A percentile compares a stretch with the other conserved stretches of the same genome.
Evolutionary conservation across 2,888 invertebrate genomes (phyloP).

Genomic region (Campaea margaritaria): DNA sequence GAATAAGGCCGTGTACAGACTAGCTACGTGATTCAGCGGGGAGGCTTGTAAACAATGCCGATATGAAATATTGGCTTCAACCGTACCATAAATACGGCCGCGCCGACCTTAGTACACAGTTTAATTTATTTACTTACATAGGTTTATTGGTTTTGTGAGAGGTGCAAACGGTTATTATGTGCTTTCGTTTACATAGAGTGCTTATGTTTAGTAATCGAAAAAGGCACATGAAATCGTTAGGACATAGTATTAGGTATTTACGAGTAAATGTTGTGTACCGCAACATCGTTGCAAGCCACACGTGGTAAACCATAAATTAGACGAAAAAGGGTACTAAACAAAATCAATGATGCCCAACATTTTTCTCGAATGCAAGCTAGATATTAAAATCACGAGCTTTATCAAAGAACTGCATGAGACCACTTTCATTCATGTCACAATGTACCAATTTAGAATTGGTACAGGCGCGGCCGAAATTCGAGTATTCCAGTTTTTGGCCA

Average conservation of each 20-base stretch:
- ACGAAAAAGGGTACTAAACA: not conserved
- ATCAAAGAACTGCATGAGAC: not conserved
- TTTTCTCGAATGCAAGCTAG: no score
- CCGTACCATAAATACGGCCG: constrained; percentile 55
- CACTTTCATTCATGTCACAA: constrained; percentile 9
- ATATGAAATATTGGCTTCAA: constrained; percentile 67
- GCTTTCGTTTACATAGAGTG: constrained; percentile 24
- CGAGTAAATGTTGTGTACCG: no score
- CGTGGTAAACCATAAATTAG: no score
- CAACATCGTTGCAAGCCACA: no score
- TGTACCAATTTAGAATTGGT: constrained; percentile 5
- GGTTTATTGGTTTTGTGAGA: constrained; percentile 31
- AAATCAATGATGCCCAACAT: not conserved
- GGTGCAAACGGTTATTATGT: constrained; percentile 33
- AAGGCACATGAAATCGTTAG: no score
- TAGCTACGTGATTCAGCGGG: constrained; percentile 58
- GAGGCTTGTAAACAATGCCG: constrained; percentile 64
- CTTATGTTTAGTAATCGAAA: not conserved
- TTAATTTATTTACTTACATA: constrained; percentile 37
- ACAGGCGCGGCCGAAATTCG: not conserved
- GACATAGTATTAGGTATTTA: no score
- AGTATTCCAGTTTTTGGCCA: no score
- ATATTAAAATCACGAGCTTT: no score
- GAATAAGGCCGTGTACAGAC: constrained; percentile 51
- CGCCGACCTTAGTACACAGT: constrained; percentile 34